Conservation (phyloP, 2,888 invertebrate genomes). For the Halictus quadricinctus region DNA sequence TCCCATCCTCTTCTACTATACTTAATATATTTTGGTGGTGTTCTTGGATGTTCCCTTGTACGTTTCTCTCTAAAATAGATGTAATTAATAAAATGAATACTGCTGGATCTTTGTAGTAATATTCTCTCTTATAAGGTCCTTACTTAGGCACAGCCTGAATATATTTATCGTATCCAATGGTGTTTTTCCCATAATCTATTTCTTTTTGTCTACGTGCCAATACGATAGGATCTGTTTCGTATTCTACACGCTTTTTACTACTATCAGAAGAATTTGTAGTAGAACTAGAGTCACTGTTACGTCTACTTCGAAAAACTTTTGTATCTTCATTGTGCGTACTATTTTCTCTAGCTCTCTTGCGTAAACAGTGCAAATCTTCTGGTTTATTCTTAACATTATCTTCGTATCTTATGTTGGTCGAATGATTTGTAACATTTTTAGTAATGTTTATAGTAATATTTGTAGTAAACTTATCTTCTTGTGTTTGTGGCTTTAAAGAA, state of each 20-base stretch:
- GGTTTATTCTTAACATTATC: slow-evolving; percentile 57
- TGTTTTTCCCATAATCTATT: slow-evolving; percentile 97
- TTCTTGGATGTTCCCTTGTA: slow-evolving; percentile 90
- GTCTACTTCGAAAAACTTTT: slow-evolving; percentile 73
- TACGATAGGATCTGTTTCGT: slow-evolving; percentile 89
- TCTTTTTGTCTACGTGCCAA: slow-evolving; percentile 94
- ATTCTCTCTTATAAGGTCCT: slow-evolving; percentile 73
- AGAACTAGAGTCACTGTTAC: slow-evolving; percentile 76
- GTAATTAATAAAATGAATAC: slow-evolving; percentile 7
- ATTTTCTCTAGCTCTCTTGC: slow-evolving; percentile 74
- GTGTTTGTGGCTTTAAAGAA: background rate
- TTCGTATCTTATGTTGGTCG: slow-evolving; percentile 43
- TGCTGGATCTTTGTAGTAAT: background rate
- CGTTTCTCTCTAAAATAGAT: slow-evolving; percentile 84
- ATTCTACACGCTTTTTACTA: slow-evolving; percentile 77
- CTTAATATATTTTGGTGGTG: slow-evolving; percentile 94
- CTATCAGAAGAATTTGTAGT: slow-evolving; percentile 75
- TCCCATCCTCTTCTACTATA: slow-evolving; percentile 98
- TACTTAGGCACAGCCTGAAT: slow-evolving; percentile 87
- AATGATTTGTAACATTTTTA: background rate
- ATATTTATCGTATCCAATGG: slow-evolving; percentile 92
- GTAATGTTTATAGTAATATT: background rate
- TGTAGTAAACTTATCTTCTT: background rate
- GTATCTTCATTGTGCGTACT: slow-evolving; percentile 60
- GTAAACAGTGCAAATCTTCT: slow-evolving; percentile 44